These are phyloP conservation scores for Amblyornis subalaris DNA, from an alignment of 2,113 vertebrate genomes.

Conservation along the genomic window DNA sequence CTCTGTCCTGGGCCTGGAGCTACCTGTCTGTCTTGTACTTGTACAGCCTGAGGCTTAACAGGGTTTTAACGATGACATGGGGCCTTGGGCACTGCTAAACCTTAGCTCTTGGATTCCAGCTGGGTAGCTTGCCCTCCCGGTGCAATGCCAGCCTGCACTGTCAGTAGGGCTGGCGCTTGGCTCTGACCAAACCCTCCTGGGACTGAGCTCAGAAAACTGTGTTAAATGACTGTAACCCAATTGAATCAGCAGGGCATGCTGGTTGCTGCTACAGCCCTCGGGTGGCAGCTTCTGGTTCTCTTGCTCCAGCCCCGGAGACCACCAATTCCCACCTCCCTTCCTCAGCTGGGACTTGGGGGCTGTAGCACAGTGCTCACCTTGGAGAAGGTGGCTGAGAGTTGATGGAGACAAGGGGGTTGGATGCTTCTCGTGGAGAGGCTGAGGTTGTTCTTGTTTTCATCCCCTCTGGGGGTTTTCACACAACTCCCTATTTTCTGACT, in stretches of 20 bases:
- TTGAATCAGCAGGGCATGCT: neutral
- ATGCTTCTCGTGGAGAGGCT: neutral
- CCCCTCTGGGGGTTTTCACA: neutral
- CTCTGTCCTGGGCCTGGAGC: neutral
- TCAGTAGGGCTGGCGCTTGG: neutral
- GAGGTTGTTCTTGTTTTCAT: neutral
- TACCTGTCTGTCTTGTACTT: neutral
- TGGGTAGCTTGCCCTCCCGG: neutral
- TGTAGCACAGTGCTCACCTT: neutral
- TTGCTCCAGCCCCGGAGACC: neutral
- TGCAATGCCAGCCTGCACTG: accelerated
- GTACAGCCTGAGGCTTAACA: neutral
- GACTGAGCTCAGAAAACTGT: neutral
- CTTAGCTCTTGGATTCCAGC: neutral
- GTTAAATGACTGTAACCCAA: neutral
- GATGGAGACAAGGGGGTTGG: neutral
- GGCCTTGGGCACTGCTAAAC: neutral
- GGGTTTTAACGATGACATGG: neutral
- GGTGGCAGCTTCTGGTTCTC: neutral
- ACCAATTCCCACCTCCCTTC: accelerated
- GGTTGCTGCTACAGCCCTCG: neutral
- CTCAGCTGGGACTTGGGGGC: neutral
- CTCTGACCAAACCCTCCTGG: neutral
- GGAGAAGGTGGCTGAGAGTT: neutral
- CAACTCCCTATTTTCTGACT: neutral